phyloP scores from a whole-genome alignment of 2,797 vertebrate genomes.

The Clarias pachynema region DNA sequence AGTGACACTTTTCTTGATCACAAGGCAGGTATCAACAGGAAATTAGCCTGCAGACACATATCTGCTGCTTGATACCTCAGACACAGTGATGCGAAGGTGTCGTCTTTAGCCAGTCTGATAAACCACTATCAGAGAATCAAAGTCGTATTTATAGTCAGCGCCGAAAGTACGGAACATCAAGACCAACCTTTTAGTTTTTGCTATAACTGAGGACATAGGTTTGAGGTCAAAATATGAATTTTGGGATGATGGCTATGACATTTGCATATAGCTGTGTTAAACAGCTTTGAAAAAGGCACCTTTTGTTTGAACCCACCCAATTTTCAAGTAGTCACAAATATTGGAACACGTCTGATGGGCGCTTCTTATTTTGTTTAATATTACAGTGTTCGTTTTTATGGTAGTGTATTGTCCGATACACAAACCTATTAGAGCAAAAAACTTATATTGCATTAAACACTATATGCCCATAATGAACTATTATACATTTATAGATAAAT shows the following conservation, averaged over 20 bases:
- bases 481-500: background rate
- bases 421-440: background rate
- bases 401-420: background rate
- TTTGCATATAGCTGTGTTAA: background rate
- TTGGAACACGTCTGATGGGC: background rate
- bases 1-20: conserved; percentile 37
- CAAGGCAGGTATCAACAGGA: conserved; percentile 58
- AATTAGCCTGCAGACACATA: conserved; percentile 64
- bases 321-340: background rate
- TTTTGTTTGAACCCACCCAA: background rate
- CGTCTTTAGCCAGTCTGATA: conserved; percentile 61
- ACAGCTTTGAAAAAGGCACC: background rate
- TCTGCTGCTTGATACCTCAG: conserved; percentile 32
- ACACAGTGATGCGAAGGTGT: conserved; percentile 60
- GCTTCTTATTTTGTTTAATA: background rate
- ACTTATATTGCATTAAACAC: background rate
- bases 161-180: background rate
- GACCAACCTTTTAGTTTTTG: background rate
- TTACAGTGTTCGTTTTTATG: background rate
- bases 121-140: background rate
- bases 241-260: background rate
- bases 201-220: background rate
- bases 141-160: too few species aligned
- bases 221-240: background rate
- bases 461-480: background rate